Evolutionary conservation across 2,888 invertebrate genomes (phyloP).

Genomic region (Ennomos fuscantarius): DNA sequence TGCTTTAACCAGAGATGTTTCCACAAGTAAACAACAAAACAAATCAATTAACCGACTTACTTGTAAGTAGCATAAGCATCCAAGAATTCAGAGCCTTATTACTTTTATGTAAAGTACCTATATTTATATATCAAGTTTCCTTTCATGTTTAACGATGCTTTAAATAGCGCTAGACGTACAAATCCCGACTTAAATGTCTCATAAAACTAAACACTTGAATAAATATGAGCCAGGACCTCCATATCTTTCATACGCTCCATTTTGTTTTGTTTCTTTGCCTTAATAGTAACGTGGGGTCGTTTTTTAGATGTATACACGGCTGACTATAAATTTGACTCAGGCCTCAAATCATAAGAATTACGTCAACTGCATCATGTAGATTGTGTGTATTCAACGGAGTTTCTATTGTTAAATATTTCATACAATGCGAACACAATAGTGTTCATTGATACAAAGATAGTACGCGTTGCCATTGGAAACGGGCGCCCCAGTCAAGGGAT

Average conservation of each 20-base stretch:
- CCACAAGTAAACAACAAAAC: constrained; percentile 40
- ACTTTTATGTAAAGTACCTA: constrained; percentile 1
- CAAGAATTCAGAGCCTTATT: constrained; percentile 15
- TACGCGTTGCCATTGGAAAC: constrained; percentile 70
- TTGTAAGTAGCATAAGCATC: constrained; percentile 1
- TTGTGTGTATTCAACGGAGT: constrained; percentile 63
- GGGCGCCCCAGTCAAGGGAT: constrained; percentile 62
- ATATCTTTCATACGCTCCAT: constrained; percentile 43
- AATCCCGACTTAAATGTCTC: constrained; percentile 59
- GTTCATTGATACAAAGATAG: constrained; percentile 70
- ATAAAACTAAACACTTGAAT: constrained; percentile 68
- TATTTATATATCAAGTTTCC: constrained; percentile 46
- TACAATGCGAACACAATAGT: constrained; percentile 52
- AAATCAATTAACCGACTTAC: constrained; percentile 30
- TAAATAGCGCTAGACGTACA: constrained; percentile 64
- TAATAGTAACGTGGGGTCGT: constrained; percentile 36
- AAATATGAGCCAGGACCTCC: constrained; percentile 54
- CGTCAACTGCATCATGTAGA: constrained; percentile 65
- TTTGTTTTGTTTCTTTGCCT: constrained; percentile 45
- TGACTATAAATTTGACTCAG: constrained; percentile 64
- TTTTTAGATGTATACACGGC: constrained; percentile 51
- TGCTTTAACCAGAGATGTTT: constrained; percentile 47
- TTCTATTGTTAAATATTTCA: constrained; percentile 56
- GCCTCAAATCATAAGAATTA: constrained; percentile 67
- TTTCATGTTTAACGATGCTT: constrained; percentile 63